These are phyloP conservation scores for Thinocorus orbignyianus DNA, from an alignment of 2,113 vertebrate genomes.

Conservation along the genomic window DNA sequence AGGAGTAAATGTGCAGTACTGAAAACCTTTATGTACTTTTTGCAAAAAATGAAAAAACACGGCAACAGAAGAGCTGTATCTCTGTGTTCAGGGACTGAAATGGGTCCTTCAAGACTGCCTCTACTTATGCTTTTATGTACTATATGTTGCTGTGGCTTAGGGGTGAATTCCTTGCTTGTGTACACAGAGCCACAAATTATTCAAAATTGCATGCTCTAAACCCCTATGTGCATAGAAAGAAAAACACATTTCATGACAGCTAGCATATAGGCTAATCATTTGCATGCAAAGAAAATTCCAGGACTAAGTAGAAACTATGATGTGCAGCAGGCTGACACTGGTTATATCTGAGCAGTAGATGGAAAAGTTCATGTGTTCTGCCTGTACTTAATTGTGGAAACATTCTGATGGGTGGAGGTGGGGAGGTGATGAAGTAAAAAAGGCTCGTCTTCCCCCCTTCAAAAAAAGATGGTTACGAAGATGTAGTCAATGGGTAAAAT, in stretches of 20 bases:
- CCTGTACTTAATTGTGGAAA: not conserved
- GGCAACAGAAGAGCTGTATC: not conserved
- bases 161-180: not conserved
- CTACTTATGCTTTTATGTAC: not conserved
- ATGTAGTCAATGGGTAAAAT: not conserved
- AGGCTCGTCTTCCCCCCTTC: not conserved
- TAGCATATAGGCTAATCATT: not conserved
- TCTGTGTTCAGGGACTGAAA: not conserved
- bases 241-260: not conserved
- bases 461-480: not conserved
- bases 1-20: not conserved
- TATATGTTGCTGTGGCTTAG: not conserved
- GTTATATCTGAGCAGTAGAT: not conserved
- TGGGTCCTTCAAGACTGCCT: not conserved
- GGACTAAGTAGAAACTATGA: not conserved
- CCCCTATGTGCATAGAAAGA: not conserved
- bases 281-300: slow-evolving; percentile 19
- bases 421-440: not conserved
- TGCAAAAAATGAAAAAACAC: not conserved
- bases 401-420: not conserved
- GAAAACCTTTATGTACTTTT: not conserved
- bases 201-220: not conserved
- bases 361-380: not conserved
- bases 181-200: not conserved
- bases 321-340: not conserved